phyloP scores from a whole-genome alignment of 2,113 vertebrate species.

The Leuciscus idus region DNA sequence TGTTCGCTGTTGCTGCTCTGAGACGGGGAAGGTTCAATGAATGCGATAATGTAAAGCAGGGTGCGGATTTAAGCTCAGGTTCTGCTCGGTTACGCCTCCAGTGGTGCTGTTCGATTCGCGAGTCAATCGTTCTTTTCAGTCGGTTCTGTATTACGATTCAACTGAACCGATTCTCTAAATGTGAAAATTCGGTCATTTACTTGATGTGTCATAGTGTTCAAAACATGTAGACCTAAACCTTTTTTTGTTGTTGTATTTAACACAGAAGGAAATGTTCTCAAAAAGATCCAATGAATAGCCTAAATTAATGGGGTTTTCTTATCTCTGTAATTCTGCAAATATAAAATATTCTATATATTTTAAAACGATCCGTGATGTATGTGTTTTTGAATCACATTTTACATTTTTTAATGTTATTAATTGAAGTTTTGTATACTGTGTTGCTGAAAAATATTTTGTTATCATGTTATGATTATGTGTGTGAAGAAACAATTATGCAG shows the following conservation, averaged over 20 bases:
- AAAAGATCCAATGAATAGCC: no score
- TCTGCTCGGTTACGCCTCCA: constrained; percentile 17
- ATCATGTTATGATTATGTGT: background rate
- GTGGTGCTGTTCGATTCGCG: background rate
- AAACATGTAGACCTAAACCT: no score
- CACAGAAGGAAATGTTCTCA: no score
- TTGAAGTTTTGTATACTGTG: no score
- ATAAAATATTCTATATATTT: no score
- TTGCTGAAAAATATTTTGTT: no score
- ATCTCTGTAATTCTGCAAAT: no score
- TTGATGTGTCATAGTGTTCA: background rate
- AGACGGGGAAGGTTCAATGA: constrained; percentile 44
- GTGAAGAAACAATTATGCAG: background rate
- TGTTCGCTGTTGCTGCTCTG: background rate
- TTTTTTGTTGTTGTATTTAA: background rate
- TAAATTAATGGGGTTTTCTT: no score
- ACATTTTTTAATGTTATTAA: no score
- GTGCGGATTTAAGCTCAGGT: constrained; percentile 35
- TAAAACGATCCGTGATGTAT: no score
- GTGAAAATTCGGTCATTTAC: background rate
- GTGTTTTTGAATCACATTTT: no score
- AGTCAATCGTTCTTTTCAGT: background rate
- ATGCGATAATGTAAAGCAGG: constrained; percentile 2
- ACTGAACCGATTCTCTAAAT: background rate
- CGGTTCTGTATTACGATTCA: background rate